These are phyloP conservation scores for Hydractinia echinata DNA, from an alignment of 30 jellyfish, hydroid and myxozoan genomes.

Conservation along the genomic window DNA sequence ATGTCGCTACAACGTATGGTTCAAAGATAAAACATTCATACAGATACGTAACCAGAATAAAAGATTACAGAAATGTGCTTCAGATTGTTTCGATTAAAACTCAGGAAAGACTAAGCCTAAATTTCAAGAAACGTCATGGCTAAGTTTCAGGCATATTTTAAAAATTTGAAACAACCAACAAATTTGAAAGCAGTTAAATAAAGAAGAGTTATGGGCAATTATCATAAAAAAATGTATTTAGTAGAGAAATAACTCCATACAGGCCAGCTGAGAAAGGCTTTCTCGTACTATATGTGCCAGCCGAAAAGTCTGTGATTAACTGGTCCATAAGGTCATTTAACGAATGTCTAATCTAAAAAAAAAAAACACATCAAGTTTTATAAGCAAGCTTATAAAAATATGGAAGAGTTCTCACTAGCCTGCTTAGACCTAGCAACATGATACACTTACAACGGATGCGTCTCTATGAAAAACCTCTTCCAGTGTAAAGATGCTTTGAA, in stretches of 20 bases:
- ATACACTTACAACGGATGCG: slow-evolving; percentile 62
- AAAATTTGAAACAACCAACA: too few relatives aligned
- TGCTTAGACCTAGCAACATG: neutral
- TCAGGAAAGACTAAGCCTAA: too few relatives aligned
- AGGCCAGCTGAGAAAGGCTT: slow-evolving; percentile 70
- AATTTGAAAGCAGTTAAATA: neutral
- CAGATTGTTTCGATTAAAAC: too few relatives aligned
- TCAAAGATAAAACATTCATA: too few relatives aligned
- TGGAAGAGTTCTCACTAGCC: neutral
- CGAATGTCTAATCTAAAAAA: slow-evolving; percentile 58
- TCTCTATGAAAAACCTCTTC: slow-evolving; percentile 96
- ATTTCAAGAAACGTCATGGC: too few relatives aligned
- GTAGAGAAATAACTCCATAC: slow-evolving; percentile 12
- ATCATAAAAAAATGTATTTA: slow-evolving; percentile 1
- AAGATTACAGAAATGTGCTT: too few relatives aligned
- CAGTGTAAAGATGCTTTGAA: slow-evolving; percentile 92
- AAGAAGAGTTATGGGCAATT: neutral
- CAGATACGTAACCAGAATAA: too few relatives aligned
- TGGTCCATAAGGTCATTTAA: slow-evolving; percentile 89
- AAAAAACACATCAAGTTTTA: neutral
- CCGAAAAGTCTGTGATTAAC: slow-evolving; percentile 70
- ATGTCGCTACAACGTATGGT: too few relatives aligned
- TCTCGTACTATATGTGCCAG: slow-evolving; percentile 90
- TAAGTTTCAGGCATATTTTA: too few relatives aligned
- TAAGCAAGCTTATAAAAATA: neutral